phyloP scores from a whole-genome alignment of 30 jellyfish, hydroid and myxozoan species.

The Turritopsis dohrnii region DNA sequence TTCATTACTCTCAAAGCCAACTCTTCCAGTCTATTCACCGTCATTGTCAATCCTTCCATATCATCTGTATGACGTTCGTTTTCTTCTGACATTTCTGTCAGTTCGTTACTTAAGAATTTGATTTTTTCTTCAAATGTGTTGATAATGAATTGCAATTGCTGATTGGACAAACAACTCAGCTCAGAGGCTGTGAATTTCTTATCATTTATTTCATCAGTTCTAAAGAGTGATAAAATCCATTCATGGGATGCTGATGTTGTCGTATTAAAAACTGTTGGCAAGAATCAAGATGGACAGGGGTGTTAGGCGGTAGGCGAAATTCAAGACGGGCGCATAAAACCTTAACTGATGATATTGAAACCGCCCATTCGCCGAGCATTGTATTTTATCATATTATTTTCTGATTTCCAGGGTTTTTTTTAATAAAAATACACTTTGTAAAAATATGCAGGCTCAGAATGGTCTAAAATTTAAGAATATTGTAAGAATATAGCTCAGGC shows the following conservation, averaged over 20 bases:
- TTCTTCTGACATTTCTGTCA: constrained; percentile 18
- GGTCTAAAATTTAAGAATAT: too few relatives aligned
- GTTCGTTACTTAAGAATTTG: background rate
- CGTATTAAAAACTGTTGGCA: background rate
- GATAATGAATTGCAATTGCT: background rate
- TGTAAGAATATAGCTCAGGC: too few relatives aligned
- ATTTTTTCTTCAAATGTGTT: constrained; percentile 7
- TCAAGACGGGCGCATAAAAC: background rate
- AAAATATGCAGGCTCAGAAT: too few relatives aligned
- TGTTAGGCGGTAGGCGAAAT: background rate
- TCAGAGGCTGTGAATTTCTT: background rate
- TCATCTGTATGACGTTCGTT: constrained; percentile 9
- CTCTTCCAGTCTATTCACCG: constrained; percentile 13
- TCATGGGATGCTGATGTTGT: background rate
- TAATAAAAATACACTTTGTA: too few relatives aligned
- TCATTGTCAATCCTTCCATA: constrained; percentile 7
- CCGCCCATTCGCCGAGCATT: too few relatives aligned
- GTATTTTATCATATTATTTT: too few relatives aligned
- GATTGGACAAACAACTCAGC: background rate
- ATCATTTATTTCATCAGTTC: background rate
- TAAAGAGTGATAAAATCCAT: background rate
- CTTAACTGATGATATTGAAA: too few relatives aligned
- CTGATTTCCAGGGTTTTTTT: too few relatives aligned
- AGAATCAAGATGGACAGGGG: background rate
- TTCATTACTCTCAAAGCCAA: constrained; percentile 28